phyloP scores from a whole-genome alignment of 2,888 invertebrate species.

The Eupelmus urozonus region DNA sequence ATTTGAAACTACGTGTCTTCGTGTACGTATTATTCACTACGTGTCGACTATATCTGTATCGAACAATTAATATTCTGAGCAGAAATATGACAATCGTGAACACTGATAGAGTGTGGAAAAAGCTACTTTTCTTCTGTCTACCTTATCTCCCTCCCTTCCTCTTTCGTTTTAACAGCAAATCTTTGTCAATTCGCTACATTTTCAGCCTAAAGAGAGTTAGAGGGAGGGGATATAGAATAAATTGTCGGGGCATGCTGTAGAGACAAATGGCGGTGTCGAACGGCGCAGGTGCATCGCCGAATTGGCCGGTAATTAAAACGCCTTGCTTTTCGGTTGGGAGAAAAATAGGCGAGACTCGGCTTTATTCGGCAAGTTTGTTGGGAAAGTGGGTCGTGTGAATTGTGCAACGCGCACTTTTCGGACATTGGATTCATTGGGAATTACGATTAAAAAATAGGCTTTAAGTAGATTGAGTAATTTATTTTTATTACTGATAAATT shows the following conservation, averaged over 20 bases:
- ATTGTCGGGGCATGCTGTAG: neutral
- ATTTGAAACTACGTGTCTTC: no score
- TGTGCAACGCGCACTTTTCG: no score
- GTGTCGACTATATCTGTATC: neutral
- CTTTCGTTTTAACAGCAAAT: no score
- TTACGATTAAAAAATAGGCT: no score
- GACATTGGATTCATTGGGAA: no score
- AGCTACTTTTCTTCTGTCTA: neutral
- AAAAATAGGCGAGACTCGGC: neutral
- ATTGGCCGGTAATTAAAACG: slow-evolving; percentile 23
- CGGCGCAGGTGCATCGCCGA: slow-evolving; percentile 1
- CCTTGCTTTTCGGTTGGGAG: neutral
- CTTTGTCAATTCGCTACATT: neutral
- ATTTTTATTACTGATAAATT: no score
- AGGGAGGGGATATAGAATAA: no score
- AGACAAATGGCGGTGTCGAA: slow-evolving; percentile 28
- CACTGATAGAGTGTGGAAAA: slow-evolving; percentile 9
- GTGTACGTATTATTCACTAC: slow-evolving; percentile 10
- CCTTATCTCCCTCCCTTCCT: slow-evolving; percentile 20
- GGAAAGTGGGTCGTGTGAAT: no score
- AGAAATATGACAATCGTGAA: slow-evolving; percentile 37
- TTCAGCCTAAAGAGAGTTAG: no score
- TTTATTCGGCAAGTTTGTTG: neutral
- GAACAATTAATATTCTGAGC: slow-evolving; percentile 47
- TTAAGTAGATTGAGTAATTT: no score